Conservation (phyloP, 2,888 invertebrate species). For the Leucoma salicis region DNA sequence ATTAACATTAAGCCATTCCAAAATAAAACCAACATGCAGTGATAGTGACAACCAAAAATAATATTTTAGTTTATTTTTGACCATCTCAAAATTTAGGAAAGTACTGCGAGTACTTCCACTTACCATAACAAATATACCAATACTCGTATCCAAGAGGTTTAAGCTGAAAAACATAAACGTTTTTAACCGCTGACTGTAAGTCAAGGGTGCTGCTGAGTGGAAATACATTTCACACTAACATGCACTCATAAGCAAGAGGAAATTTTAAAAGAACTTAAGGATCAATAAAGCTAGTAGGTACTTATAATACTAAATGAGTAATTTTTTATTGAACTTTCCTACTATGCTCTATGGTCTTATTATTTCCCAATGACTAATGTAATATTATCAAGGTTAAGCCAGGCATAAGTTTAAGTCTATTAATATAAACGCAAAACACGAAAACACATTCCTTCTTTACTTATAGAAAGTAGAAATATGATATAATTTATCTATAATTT, state of each 20-base stretch:
- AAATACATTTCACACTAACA: constrained; percentile 38
- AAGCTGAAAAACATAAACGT: constrained; percentile 79
- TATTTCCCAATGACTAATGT: too few relatives aligned
- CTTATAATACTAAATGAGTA: too few relatives aligned
- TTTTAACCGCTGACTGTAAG: constrained; percentile 60
- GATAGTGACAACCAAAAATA: constrained; percentile 42
- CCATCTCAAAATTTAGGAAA: constrained; percentile 59
- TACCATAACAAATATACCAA: constrained; percentile 75
- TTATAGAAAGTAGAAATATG: background rate
- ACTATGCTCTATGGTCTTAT: too few relatives aligned
- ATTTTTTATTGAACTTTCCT: too few relatives aligned
- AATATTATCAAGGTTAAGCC: background rate
- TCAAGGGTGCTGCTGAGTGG: constrained; percentile 35
- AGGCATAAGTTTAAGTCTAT: background rate
- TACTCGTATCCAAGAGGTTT: constrained; percentile 76
- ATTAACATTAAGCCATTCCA: constrained; percentile 36
- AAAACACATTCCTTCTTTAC: background rate
- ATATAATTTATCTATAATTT: too few relatives aligned
- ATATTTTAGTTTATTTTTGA: constrained; percentile 38
- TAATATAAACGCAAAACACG: background rate
- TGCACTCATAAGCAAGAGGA: constrained; percentile 33
- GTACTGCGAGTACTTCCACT: constrained; percentile 76
- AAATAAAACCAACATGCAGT: constrained; percentile 38
- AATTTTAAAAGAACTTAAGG: background rate
- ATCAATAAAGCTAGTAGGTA: too few relatives aligned